Base-by-base conservation (phyloP, 2,797 vertebrate species). In the Phataginus tetradactyla region DNA sequence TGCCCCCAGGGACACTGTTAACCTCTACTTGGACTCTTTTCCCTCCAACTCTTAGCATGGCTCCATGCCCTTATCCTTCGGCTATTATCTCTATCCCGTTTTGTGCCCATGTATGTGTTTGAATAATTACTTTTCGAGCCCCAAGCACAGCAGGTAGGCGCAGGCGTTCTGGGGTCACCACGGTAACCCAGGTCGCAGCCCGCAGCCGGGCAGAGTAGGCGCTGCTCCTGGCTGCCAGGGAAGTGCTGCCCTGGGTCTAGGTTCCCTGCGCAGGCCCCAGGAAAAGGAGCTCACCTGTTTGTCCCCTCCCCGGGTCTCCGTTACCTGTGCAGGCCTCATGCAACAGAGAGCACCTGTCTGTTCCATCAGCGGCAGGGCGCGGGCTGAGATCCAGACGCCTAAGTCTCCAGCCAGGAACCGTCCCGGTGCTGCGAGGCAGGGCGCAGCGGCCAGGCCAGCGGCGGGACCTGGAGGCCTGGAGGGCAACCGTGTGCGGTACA, bases 1-100 rank as follows among this genome's bases (percentile, higher is more conserved):
- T 5, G 8, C 66, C 8, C 20, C 5, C n/a, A 5, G 3, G 42
- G 1, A 2, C 0, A 10, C 32, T 45, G 1, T 15, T 7, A 3
- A 20, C 13, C 12, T 68, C 37, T 55, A 32, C 14, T 6, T 59
- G 57, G 13, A 90, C 53, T 34, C 72, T 29, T 32, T 18, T 80
- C 21, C 12, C 14, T 63, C 51, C 13, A 6, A 42, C 49, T 13
- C 34, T 37, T 7, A 9, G 11, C 18, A 13, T 2, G 59, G 21
- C 39, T 75, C 39, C 9, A 39, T n/a, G 27, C 37, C 27, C 75
- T 59, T 49, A 18, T 14, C 1, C 69, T 25, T 89, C 34, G 42
- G 1, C 17, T 32, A 14, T 9, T 63, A 29, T 2, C 23, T 83
- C 15, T 1, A 29, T 10, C 42, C 9, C 8, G n/a, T 17, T 78